Percentiles rank a stretch among this genome's conserved stretches.
Conservation (phyloP, 2,797 vertebrate genomes). For the Cossypha heuglini region DNA sequence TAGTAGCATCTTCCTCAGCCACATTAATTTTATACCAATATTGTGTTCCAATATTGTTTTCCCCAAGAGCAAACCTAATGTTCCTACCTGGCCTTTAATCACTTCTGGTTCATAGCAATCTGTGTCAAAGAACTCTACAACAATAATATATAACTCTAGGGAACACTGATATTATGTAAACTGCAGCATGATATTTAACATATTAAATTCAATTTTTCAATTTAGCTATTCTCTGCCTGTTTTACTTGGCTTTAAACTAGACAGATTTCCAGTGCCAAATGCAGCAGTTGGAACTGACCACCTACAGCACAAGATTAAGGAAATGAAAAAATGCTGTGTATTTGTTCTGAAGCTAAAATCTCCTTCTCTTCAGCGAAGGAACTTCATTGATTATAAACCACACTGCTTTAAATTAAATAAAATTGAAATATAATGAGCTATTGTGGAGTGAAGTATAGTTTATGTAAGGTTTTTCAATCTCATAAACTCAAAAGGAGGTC, state of each 20-base stretch:
- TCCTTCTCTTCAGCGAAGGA: neutral
- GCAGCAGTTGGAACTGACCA: slow-evolving; percentile 64
- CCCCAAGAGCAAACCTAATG: neutral
- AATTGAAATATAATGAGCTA: slow-evolving; percentile 50
- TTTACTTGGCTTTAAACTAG: slow-evolving; percentile 70
- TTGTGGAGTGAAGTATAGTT: slow-evolving; percentile 31
- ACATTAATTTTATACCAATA: neutral
- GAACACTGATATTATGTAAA: slow-evolving; percentile 60
- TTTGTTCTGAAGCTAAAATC: slow-evolving; percentile 61
- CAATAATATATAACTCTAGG: slow-evolving; percentile 29
- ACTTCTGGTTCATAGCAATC: slow-evolving; percentile 20
- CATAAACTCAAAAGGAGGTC: slow-evolving; percentile 2
- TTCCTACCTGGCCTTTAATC: slow-evolving; percentile 46
- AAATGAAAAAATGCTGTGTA: slow-evolving; percentile 63
- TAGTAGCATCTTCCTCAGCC: neutral
- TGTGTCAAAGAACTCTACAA: slow-evolving; percentile 42
- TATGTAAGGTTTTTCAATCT: slow-evolving; percentile 45
- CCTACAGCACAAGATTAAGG: slow-evolving; percentile 60
- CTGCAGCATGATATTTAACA: slow-evolving; percentile 51
- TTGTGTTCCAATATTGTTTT: neutral
- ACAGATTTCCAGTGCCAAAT: slow-evolving; percentile 50
- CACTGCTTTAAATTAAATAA: slow-evolving; percentile 47
- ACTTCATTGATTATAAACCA: slow-evolving; percentile 36
- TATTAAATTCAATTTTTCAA: slow-evolving; percentile 64
- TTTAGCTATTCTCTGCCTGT: slow-evolving; percentile 64